These are phyloP conservation scores for Pristiophorus japonicus DNA, from an alignment of 2,113 vertebrate species.

Conservation along the genomic window DNA sequence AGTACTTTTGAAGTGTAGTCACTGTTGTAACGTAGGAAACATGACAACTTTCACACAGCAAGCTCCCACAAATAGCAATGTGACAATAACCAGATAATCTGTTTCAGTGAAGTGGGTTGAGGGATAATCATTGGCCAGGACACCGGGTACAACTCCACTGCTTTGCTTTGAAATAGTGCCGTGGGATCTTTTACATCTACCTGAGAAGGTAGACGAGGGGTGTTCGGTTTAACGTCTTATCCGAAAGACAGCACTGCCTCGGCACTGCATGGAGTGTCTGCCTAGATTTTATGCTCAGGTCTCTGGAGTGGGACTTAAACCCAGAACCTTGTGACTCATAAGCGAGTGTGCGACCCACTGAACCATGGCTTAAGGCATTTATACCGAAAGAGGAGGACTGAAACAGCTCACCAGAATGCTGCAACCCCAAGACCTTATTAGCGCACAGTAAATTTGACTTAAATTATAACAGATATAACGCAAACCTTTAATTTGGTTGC, in stretches of 20 bases:
- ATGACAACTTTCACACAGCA: too few relatives aligned
- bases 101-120: too few relatives aligned
- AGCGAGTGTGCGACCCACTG: background rate
- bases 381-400: slow-evolving; percentile 66
- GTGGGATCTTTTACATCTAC: background rate
- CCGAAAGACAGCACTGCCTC: background rate
- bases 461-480: slow-evolving; percentile 71
- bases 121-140: background rate
- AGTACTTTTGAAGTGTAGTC: too few relatives aligned
- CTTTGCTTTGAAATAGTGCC: background rate
- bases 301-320: background rate
- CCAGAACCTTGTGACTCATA: background rate
- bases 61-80: too few relatives aligned
- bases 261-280: background rate
- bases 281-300: background rate
- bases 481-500: slow-evolving; percentile 71
- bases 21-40: too few relatives aligned
- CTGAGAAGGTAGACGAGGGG: background rate
- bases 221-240: background rate
- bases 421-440: slow-evolving; percentile 76
- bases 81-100: too few relatives aligned
- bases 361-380: slow-evolving; percentile 49
- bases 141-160: background rate
- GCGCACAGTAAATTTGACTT: slow-evolving; percentile 73
- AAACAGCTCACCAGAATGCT: slow-evolving; percentile 64